Base-by-base conservation (phyloP, 2,888 invertebrate species). In the Neoaliturus tenellus region DNA sequence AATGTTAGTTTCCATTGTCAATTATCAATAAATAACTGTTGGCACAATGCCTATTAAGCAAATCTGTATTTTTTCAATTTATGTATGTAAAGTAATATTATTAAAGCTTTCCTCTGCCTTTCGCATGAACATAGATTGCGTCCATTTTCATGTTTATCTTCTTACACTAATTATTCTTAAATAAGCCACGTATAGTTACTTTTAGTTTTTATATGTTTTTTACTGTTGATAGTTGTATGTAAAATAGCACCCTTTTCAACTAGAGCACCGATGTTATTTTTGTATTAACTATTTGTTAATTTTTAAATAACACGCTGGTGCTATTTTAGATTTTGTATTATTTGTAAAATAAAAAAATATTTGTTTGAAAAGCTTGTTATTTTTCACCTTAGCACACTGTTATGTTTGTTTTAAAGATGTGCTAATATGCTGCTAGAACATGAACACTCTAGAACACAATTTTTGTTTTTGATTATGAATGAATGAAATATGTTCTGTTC, bases 291-390 rank as follows among this genome's bases (percentile, higher is more conserved):
- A 23, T 75, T 10, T 55, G 55, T 78, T 78, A 78, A 78, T 78
- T 78, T 78, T 78, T 1, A 78, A 55, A 78, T 78, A 55, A 78
- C 78, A 33, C 55, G 10, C 33, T 20, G 78, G 78, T 78, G 78
- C 78, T 78, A 20, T 33, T 75, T 75, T 55, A 55, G 55, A 55
- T 78, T 78, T 78, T 78, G 51, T 55, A 55, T 78, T 55, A 55
- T 78, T 78, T 78, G 78, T 78, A 78, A 78, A 78, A 78, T 78
- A 78, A 78, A 78, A n/a, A 20, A 14, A 78, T 78, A 78, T 78
- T 78, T 78, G 55, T 78, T 78, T 33, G 33, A 78, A n/a, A 17
- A 5, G 75, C 41, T 75, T 41, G n/a, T 78, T 44, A 48, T 75
- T 75, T 71, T 44, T 25, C 73, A 44, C 41, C 73, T 28, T 35